These are phyloP conservation scores for Hermodice carunculata DNA, from an alignment of 2,888 invertebrate species.

Conservation along the genomic window DNA sequence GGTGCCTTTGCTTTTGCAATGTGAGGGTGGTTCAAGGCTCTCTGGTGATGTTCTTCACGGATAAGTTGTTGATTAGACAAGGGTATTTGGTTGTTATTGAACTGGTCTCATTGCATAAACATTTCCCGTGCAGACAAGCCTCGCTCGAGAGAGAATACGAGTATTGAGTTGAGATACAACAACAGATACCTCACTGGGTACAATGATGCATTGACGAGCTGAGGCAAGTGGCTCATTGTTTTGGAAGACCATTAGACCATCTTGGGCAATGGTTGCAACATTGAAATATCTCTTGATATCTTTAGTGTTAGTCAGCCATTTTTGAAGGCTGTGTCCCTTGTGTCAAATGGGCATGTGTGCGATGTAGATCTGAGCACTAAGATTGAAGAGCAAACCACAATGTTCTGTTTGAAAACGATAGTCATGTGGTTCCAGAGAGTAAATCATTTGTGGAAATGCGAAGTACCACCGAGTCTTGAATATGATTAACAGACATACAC, in stretches of 20 bases:
- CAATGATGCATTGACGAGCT: constrained; percentile 35
- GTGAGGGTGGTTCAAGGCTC: constrained; percentile 34
- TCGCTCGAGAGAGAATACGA: too few species aligned
- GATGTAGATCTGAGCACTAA: constrained; percentile 42
- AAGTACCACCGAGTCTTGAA: too few species aligned
- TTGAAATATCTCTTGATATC: too few species aligned
- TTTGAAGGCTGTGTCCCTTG: constrained; percentile 43
- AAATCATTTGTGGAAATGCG: too few species aligned
- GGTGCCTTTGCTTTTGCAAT: constrained; percentile 37
- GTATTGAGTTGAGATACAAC: too few species aligned
- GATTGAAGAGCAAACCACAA: too few species aligned
- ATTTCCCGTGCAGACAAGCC: constrained; percentile 41
- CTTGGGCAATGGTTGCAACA: constrained; percentile 32
- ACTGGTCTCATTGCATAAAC: constrained; percentile 41
- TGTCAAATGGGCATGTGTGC: too few species aligned
- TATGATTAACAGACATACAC: too few species aligned
- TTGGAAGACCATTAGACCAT: constrained; percentile 24
- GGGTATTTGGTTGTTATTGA: constrained; percentile 34
- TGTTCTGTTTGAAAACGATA: too few species aligned
- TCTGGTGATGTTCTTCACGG: constrained; percentile 18
- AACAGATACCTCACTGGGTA: constrained; percentile 33
- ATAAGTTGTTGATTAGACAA: constrained; percentile 28
- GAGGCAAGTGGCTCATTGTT: constrained; percentile 20
- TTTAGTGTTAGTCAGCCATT: constrained; percentile 35
- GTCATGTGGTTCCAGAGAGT: too few species aligned